Evolutionary conservation across 2,113 vertebrate species (phyloP), one percentile per base, ranked within the genome.

Genomic region (Brachyistius frenatus): DNA sequence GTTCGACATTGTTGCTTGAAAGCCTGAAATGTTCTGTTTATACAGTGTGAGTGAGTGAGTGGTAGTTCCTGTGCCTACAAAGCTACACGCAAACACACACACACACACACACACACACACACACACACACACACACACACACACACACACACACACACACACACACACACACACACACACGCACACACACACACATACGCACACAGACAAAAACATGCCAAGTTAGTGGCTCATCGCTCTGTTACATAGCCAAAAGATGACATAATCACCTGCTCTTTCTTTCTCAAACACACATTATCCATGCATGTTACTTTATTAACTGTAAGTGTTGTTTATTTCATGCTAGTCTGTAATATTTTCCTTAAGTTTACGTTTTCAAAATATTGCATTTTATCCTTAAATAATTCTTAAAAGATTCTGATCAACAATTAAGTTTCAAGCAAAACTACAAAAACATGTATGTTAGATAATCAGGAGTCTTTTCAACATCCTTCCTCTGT

Each of bases 261-360:
- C 82, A 83, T 70, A 86, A 90, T 89, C 85, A 78, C 78, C 58
- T 83, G 85, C 76, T 84, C 67, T 84, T 65, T 69, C 72, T 31
- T 69, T 50, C 46, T 67, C 23, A 39, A 52, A 72, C 39, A 54
- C 16, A 86, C 11, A 7, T 13, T 50, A 58, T 60, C 16, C 9
- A n/a, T 37, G n/a, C 16, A 7, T 63, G 46, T 33, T 66, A 5
- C 55, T 23, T 36, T 35, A 8, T 33, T 65, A 4, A 37, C 58
- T 61, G 10, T 3, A 23, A 23, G 23, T 65, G 7, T 2, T 16
- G 30, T 55, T 53, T 2, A 23, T 23, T 23, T 23, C 23, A 23
- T 23, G 23, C 23, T 23, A 23, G 23, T 23, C 23, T 23, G 23
- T 23, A 23, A 23, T 23, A 23, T 23, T 23, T 23, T 46, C 44